Evolutionary conservation across 1,140 invertebrate genomes (phyloP).

Genomic region (Asbolus verrucosus): DNA sequence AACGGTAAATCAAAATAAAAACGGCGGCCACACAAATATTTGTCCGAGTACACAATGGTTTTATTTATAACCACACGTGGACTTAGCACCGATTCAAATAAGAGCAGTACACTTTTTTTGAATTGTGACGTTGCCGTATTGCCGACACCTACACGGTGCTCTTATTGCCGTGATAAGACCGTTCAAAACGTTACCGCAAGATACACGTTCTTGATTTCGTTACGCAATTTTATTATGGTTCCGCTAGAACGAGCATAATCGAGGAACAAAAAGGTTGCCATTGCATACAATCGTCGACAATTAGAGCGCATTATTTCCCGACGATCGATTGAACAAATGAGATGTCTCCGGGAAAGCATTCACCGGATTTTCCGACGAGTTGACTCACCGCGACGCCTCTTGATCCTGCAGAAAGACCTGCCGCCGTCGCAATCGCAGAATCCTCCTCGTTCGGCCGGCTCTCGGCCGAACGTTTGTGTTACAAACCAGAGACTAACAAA

Average conservation of each 20-base stretch:
- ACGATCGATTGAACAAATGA: conserved; percentile 26
- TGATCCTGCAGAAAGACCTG: background rate
- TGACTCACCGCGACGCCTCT: conserved; percentile 18
- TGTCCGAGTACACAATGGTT: background rate
- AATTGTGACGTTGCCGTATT: conserved; percentile 33
- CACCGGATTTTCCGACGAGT: conserved; percentile 39
- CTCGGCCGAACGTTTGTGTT: background rate
- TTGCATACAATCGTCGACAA: conserved; percentile 50
- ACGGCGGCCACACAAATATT: background rate
- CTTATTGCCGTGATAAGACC: conserved; percentile 46
- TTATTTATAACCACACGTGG: conserved; percentile 41
- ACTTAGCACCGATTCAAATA: conserved; percentile 41
- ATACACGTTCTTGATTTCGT: conserved; percentile 48
- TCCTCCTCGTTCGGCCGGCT: no score
- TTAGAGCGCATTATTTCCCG: conserved; percentile 41
- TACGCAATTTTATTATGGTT: conserved; percentile 55
- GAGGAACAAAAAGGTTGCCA: conserved; percentile 54
- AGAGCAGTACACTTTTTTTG: conserved; percentile 21
- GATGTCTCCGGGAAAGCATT: conserved; percentile 14
- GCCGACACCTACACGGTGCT: conserved; percentile 47
- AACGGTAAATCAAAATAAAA: conserved; percentile 25
- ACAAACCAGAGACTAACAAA: conserved; percentile 21
- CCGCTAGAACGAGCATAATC: conserved; percentile 55
- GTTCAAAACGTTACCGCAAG: conserved; percentile 36
- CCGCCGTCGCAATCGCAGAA: background rate